Conservation (phyloP, 2,888 invertebrate genomes). For the Augochlorella aurata region DNA sequence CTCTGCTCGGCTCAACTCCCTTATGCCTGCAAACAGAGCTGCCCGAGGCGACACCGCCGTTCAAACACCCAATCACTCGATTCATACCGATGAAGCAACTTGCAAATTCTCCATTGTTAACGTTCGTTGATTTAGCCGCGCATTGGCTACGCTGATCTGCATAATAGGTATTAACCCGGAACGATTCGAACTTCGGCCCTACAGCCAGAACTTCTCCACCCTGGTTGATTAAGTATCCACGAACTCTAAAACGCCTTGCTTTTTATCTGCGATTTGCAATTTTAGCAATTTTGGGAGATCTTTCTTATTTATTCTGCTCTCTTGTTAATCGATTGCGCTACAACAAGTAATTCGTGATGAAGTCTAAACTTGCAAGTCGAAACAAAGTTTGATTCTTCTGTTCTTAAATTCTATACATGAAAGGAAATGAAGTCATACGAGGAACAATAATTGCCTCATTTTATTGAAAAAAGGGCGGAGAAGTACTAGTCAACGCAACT, state of each 20-base stretch:
- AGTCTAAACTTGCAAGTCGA: too few species aligned
- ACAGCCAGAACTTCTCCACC: conserved; percentile 46
- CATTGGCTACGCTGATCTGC: conserved; percentile 69
- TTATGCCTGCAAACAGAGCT: conserved; percentile 76
- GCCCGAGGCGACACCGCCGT: conserved; percentile 77
- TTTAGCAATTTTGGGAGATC: conserved; percentile 15
- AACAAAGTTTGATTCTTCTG: too few species aligned
- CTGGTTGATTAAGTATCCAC: conserved; percentile 48
- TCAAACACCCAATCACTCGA: conserved; percentile 79
- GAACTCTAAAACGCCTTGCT: conserved; percentile 26
- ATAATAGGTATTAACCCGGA: conserved; percentile 66
- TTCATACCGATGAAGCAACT: conserved; percentile 72
- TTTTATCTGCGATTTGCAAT: conserved; percentile 22
- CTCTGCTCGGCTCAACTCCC: conserved; percentile 54
- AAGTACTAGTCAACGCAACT: too few species aligned
- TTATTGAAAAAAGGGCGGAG: too few species aligned
- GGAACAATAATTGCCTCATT: too few species aligned
- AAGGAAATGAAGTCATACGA: too few species aligned
- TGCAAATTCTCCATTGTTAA: conserved; percentile 76
- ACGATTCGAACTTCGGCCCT: conserved; percentile 55
- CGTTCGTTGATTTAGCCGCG: conserved; percentile 74
- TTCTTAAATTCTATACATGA: too few species aligned
- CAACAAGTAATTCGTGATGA: too few species aligned
- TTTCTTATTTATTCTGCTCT: not conserved
- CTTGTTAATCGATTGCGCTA: not conserved